Base-by-base conservation (phyloP, 2,888 invertebrate genomes). In the Ypsolopha sequella region DNA sequence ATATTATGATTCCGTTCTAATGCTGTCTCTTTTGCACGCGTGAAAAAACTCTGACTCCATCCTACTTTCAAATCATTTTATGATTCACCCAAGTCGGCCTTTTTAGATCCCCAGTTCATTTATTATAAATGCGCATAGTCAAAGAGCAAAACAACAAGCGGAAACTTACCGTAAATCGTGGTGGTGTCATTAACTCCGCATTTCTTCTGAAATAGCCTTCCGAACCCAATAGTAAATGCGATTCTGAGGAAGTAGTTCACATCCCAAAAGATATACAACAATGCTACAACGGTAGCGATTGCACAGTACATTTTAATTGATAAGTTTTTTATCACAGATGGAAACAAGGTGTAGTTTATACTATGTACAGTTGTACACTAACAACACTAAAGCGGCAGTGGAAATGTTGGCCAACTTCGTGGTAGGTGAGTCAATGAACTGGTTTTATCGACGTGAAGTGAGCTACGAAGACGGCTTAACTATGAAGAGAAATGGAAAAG, bases 161-260 rank as follows among this genome's bases (percentile, higher is more conserved):
- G 38, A 43, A 56, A 67, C 88, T 89, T 86, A 93, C 94, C 93
- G 62, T 93, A 93, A 72, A 93, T 91, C 50, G 90, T 89, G 0
- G 93, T 92, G 0, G 89, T 88, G 43, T 94, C 93, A 58, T 91
- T 90, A 51, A 92, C 74, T 60, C 91, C 91, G 59, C 89, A 88
- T 69, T 91, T 93, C 68, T 90, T 90, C 66, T 91, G 89, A 56
- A 93, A 92, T 39, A 93, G 63, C 60, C 91, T 88, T 0, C 92
- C 93, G 60, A 89, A 86, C 13, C 88, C 87, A n/a, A 94, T 89
- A 0, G 92, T 92, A 57, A 91, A 89, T n/a, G 89, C 78, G 52
- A 92, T 88, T 58, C 94, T 88, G 34, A 94, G 66, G 63, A 94
- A 95, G 62, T 95, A 95, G 68, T 94, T 93, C 2, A 94, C 92